These are phyloP conservation scores for Sabellastarte sp. DNA, from an alignment of 2,888 invertebrate species.

Conservation along the genomic window DNA sequence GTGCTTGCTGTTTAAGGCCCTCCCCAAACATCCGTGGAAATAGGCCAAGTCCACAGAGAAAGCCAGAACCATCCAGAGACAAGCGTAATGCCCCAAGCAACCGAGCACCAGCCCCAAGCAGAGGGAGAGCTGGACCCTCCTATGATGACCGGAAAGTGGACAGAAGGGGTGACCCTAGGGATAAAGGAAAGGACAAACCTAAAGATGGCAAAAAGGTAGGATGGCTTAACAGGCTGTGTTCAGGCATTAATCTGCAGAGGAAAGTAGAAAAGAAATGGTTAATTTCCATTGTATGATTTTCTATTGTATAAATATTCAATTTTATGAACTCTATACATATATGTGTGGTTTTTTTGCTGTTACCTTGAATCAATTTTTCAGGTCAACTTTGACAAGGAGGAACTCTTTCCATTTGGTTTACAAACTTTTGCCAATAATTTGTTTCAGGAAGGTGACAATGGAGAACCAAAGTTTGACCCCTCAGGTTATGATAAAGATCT, in stretches of 20 bases:
- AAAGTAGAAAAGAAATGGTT: too few species aligned
- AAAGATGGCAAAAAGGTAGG: not conserved
- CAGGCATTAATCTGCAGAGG: too few species aligned
- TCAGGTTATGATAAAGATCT: constrained; percentile 83
- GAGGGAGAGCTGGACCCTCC: not conserved
- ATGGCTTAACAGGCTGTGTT: too few species aligned
- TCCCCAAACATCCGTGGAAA: constrained; percentile 43
- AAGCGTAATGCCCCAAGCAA: not conserved
- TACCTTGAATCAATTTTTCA: too few species aligned
- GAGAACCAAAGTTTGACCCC: constrained; percentile 77
- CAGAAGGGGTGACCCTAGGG: constrained; percentile 1
- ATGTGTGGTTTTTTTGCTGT: too few species aligned
- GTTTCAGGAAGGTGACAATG: constrained; percentile 32
- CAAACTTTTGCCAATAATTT: too few species aligned
- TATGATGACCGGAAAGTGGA: constrained; percentile 4
- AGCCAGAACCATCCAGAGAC: constrained; percentile 15
- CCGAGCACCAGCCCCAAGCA: not conserved
- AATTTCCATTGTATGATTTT: too few species aligned
- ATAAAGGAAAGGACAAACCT: not conserved
- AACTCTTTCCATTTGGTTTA: too few species aligned
- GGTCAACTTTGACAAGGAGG: too few species aligned
- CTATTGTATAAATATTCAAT: too few species aligned
- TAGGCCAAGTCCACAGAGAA: constrained; percentile 15
- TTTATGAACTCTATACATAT: too few species aligned
- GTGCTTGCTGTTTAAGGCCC: too few species aligned